Evolutionary conservation across 2,113 vertebrate species (phyloP), one percentile per base, ranked within the genome.

Genomic region (Aspiorhynchus laticeps): DNA sequence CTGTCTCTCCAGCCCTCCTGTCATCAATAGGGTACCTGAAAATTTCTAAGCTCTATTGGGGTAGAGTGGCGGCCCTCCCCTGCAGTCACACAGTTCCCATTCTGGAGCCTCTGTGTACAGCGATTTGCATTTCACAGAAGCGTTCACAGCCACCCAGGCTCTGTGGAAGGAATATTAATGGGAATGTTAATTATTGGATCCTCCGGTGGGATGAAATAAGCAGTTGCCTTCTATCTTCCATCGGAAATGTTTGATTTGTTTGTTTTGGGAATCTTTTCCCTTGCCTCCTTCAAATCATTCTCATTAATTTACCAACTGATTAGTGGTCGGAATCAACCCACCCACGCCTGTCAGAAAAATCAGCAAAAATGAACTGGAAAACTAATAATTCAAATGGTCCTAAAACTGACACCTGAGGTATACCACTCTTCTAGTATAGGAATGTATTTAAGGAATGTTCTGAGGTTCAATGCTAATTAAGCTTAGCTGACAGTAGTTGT

Each of bases 51-150:
- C 41, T 65, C 36, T 61, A 65, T 65, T 36, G 59, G n/a, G 5
- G 26, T 87, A 86, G 89, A 90, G 80, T 59, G 85, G 69, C 80
- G 86, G 88, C 88, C 88, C 91, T 90, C 85, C 90, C 91, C 86
- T 84, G 88, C 87, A 88, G 88, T 95, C 93, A 92, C 92, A 91
- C 92, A 92, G 91, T 69, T 83, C 17, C 41, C 63, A 46, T 43
- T 83, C 63, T 83, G 61, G 31, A 93, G 91, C 85, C 89, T 88
- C 87, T 86, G 87, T 91, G 92, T 92, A 92, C 31, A 85, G 88
- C 83, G 53, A 95, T 95, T 95, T 92, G 93, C 93, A 95, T 95
- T 94, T 95, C 92, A 92, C 91, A 92, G 91, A 91, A 88, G 89
- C 87, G 83, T 92, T 85, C 90, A 88, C 83, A 91, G 92, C 92